Base-by-base conservation (phyloP, 2,797 vertebrate genomes). In the Pitangus sulphuratus region DNA sequence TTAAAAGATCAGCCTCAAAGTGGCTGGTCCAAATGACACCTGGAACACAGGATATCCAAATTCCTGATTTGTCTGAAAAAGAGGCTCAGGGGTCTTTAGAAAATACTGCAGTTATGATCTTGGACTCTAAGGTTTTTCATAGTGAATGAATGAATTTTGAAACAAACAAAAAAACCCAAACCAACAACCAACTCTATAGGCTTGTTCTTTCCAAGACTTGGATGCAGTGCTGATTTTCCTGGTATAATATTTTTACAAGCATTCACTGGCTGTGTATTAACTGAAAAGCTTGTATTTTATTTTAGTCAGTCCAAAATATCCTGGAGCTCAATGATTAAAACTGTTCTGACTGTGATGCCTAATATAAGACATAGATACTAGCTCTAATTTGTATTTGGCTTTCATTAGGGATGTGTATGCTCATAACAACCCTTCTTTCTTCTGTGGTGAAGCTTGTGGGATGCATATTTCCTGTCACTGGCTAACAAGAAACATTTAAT, bases 181-280 rank as follows among this genome's bases (percentile, higher is more conserved):
- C 25, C 51, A 61, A 69, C 22, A 12, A 83, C 26, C 19, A 24
- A 37, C 9, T 80, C 21, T 65, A 5, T 71, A 86, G 54, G 35
- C 39, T 78, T 78, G 57, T 78, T 77, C 69, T 77, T 87, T 69
- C 54, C 50, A 83, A 90, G 65, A 78, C 58, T 51, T 66, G 51
- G 35, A 87, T 42, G 8, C 61, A 94, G 48, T 5, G 3, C 40
- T 78, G 2, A 66, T 93, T 93, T 89, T 85, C 47, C 48, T n/a
- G 16, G 50, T 83, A 31, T 84, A 93, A 21, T 81, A 88, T 54
- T 91, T 97, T 92, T 94, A 91, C 69, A 95, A 72, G 72, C 37
- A 70, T 87, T 91, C 40, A 30, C 42, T 92, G 76, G 61, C 79
- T 71, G 42, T 2, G 0, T 75, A 71, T 84, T 84, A 81, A 91